phyloP scores from a whole-genome alignment of 2,888 invertebrate genomes.

The Stratiomys singularior region DNA sequence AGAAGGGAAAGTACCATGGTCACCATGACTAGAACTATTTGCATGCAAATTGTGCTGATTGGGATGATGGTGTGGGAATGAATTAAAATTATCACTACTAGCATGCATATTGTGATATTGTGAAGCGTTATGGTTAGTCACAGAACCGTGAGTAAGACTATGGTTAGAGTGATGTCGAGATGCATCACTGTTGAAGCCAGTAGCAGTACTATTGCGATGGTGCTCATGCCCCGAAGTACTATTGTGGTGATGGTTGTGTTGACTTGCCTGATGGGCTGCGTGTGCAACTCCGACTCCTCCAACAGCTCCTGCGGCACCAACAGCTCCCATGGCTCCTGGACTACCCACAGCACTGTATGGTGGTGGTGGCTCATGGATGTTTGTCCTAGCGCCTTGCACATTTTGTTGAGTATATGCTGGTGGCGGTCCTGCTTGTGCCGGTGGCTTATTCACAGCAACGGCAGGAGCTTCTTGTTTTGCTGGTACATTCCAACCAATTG shows the following conservation, averaged over 20 bases:
- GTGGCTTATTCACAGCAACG: slow-evolving; percentile 51
- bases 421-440: slow-evolving; percentile 59
- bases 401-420: slow-evolving; percentile 61
- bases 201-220: slow-evolving; percentile 27
- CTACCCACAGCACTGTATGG: slow-evolving; percentile 57
- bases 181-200: slow-evolving; percentile 21
- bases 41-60: slow-evolving; percentile 30
- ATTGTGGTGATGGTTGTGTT: slow-evolving; percentile 25
- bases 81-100: slow-evolving; percentile 21
- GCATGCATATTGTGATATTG: slow-evolving; percentile 36
- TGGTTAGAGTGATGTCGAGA: slow-evolving; percentile 39
- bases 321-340: neutral
- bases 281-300: slow-evolving; percentile 30
- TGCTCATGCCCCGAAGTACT: slow-evolving; percentile 20
- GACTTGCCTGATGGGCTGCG: slow-evolving; percentile 35
- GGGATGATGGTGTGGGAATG: slow-evolving; percentile 3
- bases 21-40: slow-evolving; percentile 2
- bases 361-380: slow-evolving; percentile 61
- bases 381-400: slow-evolving; percentile 59
- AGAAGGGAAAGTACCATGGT: neutral
- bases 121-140: slow-evolving; percentile 25
- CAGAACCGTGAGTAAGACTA: slow-evolving; percentile 27
- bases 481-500: slow-evolving; percentile 63
- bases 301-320: slow-evolving; percentile 21
- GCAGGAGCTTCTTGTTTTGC: slow-evolving; percentile 54